Evolutionary conservation across 2,113 vertebrate genomes (phyloP).

Genomic region (Tachysurus vachellii): DNA sequence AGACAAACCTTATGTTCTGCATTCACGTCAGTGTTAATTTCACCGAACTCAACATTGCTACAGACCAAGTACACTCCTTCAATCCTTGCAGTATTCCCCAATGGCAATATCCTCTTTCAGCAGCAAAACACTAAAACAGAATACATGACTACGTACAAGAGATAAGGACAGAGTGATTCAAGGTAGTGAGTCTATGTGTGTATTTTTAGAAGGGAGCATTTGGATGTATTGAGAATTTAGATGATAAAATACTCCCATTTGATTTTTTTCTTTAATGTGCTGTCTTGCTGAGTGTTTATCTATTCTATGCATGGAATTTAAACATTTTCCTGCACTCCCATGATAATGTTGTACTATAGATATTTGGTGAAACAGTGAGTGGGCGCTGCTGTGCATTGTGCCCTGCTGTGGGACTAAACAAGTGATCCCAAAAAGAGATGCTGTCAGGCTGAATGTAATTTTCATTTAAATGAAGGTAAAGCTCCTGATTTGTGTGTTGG

Average conservation of each 20-base stretch:
- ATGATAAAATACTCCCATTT: conserved; percentile 1
- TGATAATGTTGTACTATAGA: conserved; percentile 1
- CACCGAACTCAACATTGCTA: too few species aligned
- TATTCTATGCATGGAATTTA: conserved; percentile 14
- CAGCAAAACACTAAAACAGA: neutral
- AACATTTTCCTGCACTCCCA: neutral
- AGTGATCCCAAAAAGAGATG: neutral
- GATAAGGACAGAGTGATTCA: neutral
- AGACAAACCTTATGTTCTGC: too few species aligned
- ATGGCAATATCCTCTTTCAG: too few species aligned
- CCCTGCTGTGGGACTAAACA: neutral
- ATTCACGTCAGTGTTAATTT: too few species aligned
- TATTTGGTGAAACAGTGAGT: neutral
- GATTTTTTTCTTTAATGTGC: conserved; percentile 18
- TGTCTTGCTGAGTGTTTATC: conserved; percentile 20
- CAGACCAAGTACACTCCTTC: too few species aligned
- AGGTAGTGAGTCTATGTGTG: neutral
- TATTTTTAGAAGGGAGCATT: neutral
- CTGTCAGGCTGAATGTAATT: neutral
- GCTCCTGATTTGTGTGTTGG: neutral
- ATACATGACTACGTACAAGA: conserved; percentile 1
- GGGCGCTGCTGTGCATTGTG: neutral
- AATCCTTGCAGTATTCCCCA: too few species aligned
- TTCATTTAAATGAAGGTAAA: conserved; percentile 7
- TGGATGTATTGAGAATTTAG: neutral